Evolutionary conservation across 2,888 invertebrate genomes (phyloP).

Genomic region (Clepsis dumicolana): DNA sequence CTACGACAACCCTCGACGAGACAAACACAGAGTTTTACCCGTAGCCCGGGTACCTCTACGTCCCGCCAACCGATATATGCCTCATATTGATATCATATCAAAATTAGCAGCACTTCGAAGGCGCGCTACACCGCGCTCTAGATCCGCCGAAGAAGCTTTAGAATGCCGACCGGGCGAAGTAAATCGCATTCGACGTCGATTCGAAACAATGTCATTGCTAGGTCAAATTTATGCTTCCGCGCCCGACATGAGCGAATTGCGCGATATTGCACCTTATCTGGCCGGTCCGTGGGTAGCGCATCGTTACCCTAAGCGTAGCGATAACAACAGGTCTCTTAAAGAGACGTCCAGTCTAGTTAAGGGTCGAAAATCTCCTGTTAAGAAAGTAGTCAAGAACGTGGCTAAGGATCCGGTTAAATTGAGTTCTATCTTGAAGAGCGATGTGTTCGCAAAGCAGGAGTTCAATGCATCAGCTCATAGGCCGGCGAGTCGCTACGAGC

Average conservation of each 20-base stretch:
- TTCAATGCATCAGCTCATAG: slow-evolving; percentile 92
- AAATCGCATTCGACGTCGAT: slow-evolving; percentile 89
- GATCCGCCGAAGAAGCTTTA: slow-evolving; percentile 79
- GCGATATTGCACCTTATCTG: slow-evolving; percentile 92
- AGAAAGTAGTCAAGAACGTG: slow-evolving; percentile 76
- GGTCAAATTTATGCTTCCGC: slow-evolving; percentile 93
- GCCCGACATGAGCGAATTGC: slow-evolving; percentile 91
- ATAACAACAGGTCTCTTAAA: slow-evolving; percentile 88
- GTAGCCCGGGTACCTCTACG: slow-evolving; percentile 88
- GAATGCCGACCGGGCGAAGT: slow-evolving; percentile 89
- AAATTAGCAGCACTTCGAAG: slow-evolving; percentile 90
- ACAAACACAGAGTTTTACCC: slow-evolving; percentile 83
- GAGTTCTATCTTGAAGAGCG: slow-evolving; percentile 79
- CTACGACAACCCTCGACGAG: slow-evolving; percentile 63
- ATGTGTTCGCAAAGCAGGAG: slow-evolving; percentile 87
- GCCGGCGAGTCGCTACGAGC: slow-evolving; percentile 92
- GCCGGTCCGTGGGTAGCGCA: slow-evolving; percentile 94
- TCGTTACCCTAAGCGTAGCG: slow-evolving; percentile 89
- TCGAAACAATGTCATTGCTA: slow-evolving; percentile 89
- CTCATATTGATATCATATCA: slow-evolving; percentile 95
- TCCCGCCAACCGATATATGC: slow-evolving; percentile 92
- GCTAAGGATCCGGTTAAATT: slow-evolving; percentile 76
- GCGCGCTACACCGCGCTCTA: slow-evolving; percentile 77
- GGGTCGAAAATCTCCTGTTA: slow-evolving; percentile 70
- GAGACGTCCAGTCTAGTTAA: slow-evolving; percentile 64